Evolutionary conservation across 2,113 vertebrate species (phyloP), one percentile per base, ranked within the genome.

Genomic region (Neolamprologus sp.): DNA sequence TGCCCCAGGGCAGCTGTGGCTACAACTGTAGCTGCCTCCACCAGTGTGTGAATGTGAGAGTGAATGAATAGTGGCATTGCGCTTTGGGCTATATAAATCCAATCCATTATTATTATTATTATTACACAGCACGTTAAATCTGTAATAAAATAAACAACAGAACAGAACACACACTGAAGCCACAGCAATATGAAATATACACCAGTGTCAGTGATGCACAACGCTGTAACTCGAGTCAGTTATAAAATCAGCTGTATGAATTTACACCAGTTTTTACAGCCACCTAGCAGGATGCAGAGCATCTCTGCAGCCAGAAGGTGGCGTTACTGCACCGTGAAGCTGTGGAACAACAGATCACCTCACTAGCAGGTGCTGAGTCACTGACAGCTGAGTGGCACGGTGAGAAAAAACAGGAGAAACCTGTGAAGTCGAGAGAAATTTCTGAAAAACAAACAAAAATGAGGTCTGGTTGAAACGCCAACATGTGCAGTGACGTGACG

Each of bases 401-500:
- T 47, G 68, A 73, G 40, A 45, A 16, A 3, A 45, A 45, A 4
- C 13, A 26, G 65, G 21, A 45, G 21, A 45, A 45, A 73, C 40
- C 6, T 26, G 68, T 26, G 2, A 73, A 45, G 13, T 10, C 40
- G 1, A 73, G 5, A 73, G 21, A 73, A 73, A 45, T 23, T 9
- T 71, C 65, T 2, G 21, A 71, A 23, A 71, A 16, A 73, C 35
- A 37, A 65, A n/a, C 6, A 23, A 45, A 26, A 73, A 26, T 10
- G 8, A 10, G 21, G 40, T 9, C 11, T n/a, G 35, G 63, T 14
- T 37, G 11, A 68, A 68, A 71, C 12, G 2, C n/a, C 63, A 40
- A 4, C 0, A 3, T 1, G 5, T 14, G 65, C 65, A 23, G 65
- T 42, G 35, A 23, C 3, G 2, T 21, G 7, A 12, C 4, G 0